A percentile compares a stretch with the other conserved stretches of the same genome.
These are phyloP conservation scores for Phacellophora camtschatica DNA, from an alignment of 30 jellyfish, hydroid and myxozoan genomes.

Conservation along the genomic window DNA sequence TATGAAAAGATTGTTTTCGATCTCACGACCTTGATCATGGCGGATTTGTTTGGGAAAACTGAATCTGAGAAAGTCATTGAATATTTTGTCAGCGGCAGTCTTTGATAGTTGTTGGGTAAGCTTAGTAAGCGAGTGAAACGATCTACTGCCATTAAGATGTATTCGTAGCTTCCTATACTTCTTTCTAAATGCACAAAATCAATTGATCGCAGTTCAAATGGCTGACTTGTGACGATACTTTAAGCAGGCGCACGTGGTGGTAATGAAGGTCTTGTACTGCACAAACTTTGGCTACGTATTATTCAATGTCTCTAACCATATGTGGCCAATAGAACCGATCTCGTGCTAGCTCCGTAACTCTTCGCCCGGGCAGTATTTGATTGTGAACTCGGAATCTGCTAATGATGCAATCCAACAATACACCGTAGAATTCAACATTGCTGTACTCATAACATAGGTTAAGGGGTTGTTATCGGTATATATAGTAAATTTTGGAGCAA, in stretches of 20 bases:
- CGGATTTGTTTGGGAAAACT: not conserved
- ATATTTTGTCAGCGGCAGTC: not conserved
- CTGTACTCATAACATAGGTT: constrained; percentile 23
- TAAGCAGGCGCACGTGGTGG: too few species aligned
- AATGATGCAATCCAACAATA: constrained; percentile 42
- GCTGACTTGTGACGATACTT: too few species aligned
- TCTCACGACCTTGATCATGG: not conserved
- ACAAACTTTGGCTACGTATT: too few species aligned
- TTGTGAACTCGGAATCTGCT: constrained; percentile 24
- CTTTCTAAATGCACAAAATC: too few species aligned
- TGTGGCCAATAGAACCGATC: too few species aligned
- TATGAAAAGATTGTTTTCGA: not conserved
- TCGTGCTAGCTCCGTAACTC: too few species aligned
- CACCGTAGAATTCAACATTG: constrained; percentile 53
- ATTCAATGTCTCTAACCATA: too few species aligned
- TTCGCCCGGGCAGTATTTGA: constrained; percentile 42
- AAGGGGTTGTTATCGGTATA: constrained; percentile 44
- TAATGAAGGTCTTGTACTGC: too few species aligned
- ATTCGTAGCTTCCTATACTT: not conserved
- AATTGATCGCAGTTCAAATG: too few species aligned
- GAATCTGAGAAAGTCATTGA: not conserved
- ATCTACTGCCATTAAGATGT: not conserved
- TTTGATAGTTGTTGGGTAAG: not conserved
- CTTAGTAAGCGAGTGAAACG: not conserved
- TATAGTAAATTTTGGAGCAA: constrained; percentile 26